A percentile compares a stretch with the other conserved stretches of the same genome.
phyloP scores from a whole-genome alignment of 2,888 invertebrate genomes.

The Odiellus spinosus region DNA sequence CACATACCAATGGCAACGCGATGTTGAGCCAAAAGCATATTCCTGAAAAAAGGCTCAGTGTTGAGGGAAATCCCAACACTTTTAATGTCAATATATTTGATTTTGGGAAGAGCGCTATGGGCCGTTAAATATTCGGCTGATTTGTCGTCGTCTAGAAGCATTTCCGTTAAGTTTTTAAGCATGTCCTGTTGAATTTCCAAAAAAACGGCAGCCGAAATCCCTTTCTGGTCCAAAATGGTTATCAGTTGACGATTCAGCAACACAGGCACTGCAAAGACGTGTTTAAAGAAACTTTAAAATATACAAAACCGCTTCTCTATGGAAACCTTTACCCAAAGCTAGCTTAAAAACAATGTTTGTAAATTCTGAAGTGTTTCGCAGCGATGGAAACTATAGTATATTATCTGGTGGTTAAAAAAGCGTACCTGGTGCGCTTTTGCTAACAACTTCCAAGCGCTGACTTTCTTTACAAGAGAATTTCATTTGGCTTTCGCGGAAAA shows the following conservation, averaged over 20 bases:
- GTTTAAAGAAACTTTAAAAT: no score
- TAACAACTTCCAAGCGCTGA: neutral
- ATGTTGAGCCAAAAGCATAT: slow-evolving; percentile 8
- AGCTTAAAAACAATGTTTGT: no score
- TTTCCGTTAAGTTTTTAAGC: slow-evolving; percentile 12
- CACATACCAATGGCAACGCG: slow-evolving; percentile 11
- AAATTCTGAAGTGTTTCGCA: no score
- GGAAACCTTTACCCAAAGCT: no score
- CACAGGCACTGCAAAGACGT: slow-evolving; percentile 16
- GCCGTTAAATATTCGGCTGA: slow-evolving; percentile 3
- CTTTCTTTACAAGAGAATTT: no score
- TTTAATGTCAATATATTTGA: slow-evolving; percentile 5
- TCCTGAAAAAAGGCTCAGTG: slow-evolving; percentile 11
- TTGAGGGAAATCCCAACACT: slow-evolving; percentile 8
- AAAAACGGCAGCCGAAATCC: slow-evolving; percentile 15
- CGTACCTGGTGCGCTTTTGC: no score
- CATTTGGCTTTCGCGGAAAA: no score
- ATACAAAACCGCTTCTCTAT: no score
- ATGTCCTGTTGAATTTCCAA: slow-evolving; percentile 8
- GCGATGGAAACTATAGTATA: no score
- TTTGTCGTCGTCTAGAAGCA: slow-evolving; percentile 6
- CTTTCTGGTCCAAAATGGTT: slow-evolving; percentile 22
- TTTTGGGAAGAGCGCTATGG: no score
- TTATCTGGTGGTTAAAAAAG: no score
- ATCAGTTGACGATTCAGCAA: slow-evolving; percentile 20